Evolutionary conservation across 2,113 vertebrate genomes (phyloP).

Genomic region (Proterorhinus semilunaris): DNA sequence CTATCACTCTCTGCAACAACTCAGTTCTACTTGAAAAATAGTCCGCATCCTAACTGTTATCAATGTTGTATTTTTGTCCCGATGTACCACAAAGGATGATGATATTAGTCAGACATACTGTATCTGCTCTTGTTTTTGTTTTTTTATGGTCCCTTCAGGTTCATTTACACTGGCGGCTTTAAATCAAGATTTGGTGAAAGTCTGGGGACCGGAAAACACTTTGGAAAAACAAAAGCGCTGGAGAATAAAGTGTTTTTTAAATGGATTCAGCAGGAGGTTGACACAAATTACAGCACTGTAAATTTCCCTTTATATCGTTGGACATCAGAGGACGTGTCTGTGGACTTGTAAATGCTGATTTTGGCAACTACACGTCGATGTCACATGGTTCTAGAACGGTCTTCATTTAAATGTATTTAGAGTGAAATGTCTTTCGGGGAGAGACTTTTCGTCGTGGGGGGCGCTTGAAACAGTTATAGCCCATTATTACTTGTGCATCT

Average conservation of each 20-base stretch:
- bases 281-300: constrained; percentile 30
- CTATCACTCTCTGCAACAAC: constrained; percentile 44
- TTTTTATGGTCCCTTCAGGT: constrained; percentile 18
- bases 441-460: no score
- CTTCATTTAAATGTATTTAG: no score
- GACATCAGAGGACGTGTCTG: no score
- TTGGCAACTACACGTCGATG: no score
- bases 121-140: constrained; percentile 52
- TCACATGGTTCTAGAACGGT: no score
- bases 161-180: constrained; percentile 21
- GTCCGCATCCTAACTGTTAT: constrained; percentile 27
- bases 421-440: no score
- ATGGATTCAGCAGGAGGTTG: constrained; percentile 8
- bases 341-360: no score
- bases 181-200: constrained; percentile 42
- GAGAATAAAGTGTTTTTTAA: constrained; percentile 9
- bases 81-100: constrained; percentile 49
- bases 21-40: constrained; percentile 38
- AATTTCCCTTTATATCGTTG: constrained; percentile 5
- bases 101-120: constrained; percentile 38
- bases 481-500: no score
- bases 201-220: constrained; percentile 19
- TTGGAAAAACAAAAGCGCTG: constrained; percentile 12
- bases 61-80: constrained; percentile 36
- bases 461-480: no score